A percentile compares a stretch with the other conserved stretches of the same genome.
phyloP scores from a whole-genome alignment of 2,888 invertebrate species.

The Drosophila sordidapex region DNA sequence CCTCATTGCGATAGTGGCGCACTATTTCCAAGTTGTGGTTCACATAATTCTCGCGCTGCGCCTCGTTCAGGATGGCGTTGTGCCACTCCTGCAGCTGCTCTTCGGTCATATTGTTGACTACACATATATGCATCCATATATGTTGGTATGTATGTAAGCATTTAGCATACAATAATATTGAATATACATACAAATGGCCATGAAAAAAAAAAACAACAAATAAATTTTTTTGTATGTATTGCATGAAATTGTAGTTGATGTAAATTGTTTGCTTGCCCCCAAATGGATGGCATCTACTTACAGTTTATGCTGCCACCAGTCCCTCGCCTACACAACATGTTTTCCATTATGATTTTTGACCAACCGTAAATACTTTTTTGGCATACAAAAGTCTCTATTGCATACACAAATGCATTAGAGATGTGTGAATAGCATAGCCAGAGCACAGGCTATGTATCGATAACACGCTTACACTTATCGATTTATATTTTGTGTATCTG shows the following conservation, averaged over 20 bases:
- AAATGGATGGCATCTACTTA: conserved; percentile 24
- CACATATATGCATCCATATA: conserved; percentile 3
- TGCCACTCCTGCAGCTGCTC: conserved; percentile 53
- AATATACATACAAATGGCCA: conserved; percentile 38
- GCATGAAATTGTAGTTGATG: neutral
- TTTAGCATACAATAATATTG: neutral
- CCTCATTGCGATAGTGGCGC: conserved; percentile 57
- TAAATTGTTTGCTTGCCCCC: neutral
- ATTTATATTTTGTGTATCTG: neutral
- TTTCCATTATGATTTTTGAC: conserved; percentile 33
- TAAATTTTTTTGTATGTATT: conserved; percentile 15
- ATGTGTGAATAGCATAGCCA: neutral
- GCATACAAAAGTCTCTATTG: conserved; percentile 28
- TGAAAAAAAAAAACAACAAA: conserved; percentile 32
- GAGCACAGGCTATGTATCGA: conserved; percentile 9
- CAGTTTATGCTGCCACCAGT: conserved; percentile 28
- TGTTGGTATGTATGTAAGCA: neutral
- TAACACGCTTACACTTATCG: conserved; percentile 5
- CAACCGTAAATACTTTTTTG: conserved; percentile 22
- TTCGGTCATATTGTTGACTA: conserved; percentile 57
- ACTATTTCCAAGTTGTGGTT: conserved; percentile 59
- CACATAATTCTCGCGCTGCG: conserved; percentile 57
- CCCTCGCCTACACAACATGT: conserved; percentile 36
- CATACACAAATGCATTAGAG: conserved; percentile 33
- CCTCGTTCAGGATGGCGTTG: conserved; percentile 40